phyloP scores from a whole-genome alignment of 2,113 vertebrate species.

The Narcine bancroftii region DNA sequence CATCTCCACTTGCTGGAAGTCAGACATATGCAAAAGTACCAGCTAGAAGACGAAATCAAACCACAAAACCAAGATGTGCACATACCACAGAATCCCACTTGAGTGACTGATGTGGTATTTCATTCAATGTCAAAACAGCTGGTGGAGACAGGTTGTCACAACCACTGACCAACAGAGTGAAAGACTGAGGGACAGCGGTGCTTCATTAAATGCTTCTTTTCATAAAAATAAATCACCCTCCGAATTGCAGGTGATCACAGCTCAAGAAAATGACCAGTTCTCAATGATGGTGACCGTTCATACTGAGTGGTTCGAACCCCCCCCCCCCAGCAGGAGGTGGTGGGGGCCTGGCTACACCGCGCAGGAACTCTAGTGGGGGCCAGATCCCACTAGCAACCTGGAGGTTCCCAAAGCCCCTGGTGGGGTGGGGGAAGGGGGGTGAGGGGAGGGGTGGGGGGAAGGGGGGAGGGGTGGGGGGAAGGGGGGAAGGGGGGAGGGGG shows the following conservation, averaged over 20 bases:
- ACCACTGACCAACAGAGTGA: not conserved
- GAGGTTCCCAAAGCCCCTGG: too few relatives aligned
- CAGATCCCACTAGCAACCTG: too few relatives aligned
- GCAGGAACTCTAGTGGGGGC: too few relatives aligned
- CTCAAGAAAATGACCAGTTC: not conserved
- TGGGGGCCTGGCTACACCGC: not conserved
- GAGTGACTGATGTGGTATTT: conserved; percentile 15
- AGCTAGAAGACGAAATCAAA: not conserved
- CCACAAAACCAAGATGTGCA: not conserved
- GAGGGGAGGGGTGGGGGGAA: too few relatives aligned
- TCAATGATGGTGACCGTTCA: not conserved
- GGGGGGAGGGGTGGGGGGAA: too few relatives aligned
- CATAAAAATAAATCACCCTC: not conserved
- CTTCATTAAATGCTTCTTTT: not conserved
- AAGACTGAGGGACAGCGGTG: not conserved
- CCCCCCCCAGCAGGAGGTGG: not conserved
- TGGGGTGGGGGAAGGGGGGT: not conserved
- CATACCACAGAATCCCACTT: conserved; percentile 6
- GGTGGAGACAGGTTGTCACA: too few relatives aligned
- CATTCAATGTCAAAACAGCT: not conserved
- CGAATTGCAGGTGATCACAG: not conserved
- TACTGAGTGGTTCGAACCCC: not conserved
- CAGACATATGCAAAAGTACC: not conserved
- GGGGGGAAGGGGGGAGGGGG: too few relatives aligned
- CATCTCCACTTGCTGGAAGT: not conserved